Evolutionary conservation across 2,888 invertebrate genomes (phyloP).

Genomic region (Cremastinae sp.): DNA sequence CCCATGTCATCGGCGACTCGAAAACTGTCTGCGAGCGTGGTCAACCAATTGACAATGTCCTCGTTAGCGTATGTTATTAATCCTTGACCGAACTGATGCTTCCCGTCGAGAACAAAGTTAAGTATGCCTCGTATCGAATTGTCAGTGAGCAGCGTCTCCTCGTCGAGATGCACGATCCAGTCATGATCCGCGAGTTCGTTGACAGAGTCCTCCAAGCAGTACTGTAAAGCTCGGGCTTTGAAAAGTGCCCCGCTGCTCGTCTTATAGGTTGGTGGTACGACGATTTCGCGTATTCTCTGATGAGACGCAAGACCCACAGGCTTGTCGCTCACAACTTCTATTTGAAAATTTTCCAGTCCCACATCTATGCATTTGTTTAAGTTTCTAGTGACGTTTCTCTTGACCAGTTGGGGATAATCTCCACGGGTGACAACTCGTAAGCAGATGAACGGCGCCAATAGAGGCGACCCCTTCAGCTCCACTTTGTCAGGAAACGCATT

Average conservation of each 20-base stretch:
- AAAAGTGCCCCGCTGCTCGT: conserved; percentile 96
- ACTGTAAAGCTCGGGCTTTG: conserved; percentile 96
- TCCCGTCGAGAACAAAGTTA: conserved; percentile 96
- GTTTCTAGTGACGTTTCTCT: conserved; percentile 92
- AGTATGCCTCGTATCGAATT: conserved; percentile 94
- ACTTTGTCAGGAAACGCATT: conserved; percentile 98
- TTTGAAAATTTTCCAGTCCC: conserved; percentile 96
- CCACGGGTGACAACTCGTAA: conserved; percentile 97
- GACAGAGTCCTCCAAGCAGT: conserved; percentile 95
- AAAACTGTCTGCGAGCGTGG: conserved; percentile 97
- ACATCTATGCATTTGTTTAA: conserved; percentile 93
- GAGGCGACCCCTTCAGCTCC: conserved; percentile 92
- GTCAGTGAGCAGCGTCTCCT: conserved; percentile 96
- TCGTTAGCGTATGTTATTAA: conserved; percentile 98
- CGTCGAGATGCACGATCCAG: conserved; percentile 99
- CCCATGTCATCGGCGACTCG: conserved; percentile 99
- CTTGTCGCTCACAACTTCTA: conserved; percentile 98
- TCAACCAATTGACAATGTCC: conserved; percentile 97
- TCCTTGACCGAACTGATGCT: conserved; percentile 97
- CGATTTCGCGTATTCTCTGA: conserved; percentile 91
- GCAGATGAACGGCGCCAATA: conserved; percentile 96
- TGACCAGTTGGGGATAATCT: conserved; percentile 95
- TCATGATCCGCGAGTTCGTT: conserved; percentile 93
- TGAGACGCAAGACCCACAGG: conserved; percentile 89
- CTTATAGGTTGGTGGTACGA: conserved; percentile 92